phyloP scores from a whole-genome alignment of 2,113 vertebrate genomes.

The Rhadina sibilatrix region DNA sequence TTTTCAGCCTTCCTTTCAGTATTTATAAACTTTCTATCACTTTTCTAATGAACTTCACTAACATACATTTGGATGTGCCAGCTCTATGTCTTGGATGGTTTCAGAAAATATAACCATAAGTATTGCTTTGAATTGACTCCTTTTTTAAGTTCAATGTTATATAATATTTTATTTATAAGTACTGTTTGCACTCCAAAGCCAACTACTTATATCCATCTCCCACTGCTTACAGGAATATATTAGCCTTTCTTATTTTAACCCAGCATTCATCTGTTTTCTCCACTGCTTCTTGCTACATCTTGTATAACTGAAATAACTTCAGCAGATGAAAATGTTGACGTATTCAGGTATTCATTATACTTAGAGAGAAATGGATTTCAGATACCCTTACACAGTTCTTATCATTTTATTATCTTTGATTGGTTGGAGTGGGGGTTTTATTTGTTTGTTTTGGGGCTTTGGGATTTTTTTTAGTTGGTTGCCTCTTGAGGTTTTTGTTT shows the following conservation, averaged over 20 bases:
- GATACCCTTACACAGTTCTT: neutral
- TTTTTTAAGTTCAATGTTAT: neutral
- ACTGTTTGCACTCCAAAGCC: neutral
- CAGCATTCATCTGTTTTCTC: neutral
- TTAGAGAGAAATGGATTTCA: neutral
- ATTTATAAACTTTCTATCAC: neutral
- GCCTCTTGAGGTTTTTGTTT: neutral
- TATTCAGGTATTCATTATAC: neutral
- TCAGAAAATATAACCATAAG: neutral
- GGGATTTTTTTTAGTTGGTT: neutral
- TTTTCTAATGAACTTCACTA: neutral
- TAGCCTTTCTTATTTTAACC: conserved; percentile 9
- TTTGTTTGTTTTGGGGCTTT: too few relatives aligned
- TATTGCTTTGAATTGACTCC: neutral
- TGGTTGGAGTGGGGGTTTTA: fast-evolving
- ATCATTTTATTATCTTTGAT: neutral
- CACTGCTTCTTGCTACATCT: neutral
- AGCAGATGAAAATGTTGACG: neutral
- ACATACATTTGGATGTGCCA: neutral
- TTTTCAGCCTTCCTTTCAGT: neutral
- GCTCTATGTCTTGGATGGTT: neutral
- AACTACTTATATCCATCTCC: neutral
- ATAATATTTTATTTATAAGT: conserved; percentile 23
- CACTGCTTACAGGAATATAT: conserved; percentile 2
- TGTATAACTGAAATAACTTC: neutral